Base-by-base conservation (phyloP, 2,113 vertebrate species). In the Conger conger region DNA sequence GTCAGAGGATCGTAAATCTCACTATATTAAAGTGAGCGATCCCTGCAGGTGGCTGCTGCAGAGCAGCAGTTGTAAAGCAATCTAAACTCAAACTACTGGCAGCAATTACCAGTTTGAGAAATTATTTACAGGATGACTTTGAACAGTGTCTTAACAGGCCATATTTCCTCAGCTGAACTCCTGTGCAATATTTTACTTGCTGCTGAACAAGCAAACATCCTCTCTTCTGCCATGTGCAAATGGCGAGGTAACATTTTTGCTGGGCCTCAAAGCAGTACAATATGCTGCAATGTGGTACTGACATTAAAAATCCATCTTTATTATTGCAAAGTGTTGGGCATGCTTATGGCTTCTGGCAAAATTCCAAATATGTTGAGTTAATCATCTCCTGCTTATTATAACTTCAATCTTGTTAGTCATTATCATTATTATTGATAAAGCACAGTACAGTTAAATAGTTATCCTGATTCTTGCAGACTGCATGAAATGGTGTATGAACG, bases 81-180 rank as follows among this genome's bases (percentile, higher is more conserved):
- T 78, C 76, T 78, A 38, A 78, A 20, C 37, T 20, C 9, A 1
- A 7, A 38, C 76, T 78, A 23, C 68, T 73, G 68, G 68, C 13
- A 11, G n/a, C n/a, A 33, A 38, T 38, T 3, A 78, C 23, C 16
- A 38, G 76, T 35, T 78, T 20, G 36, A 78, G 33, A 38, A 78
- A 78, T 78, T 16, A 78, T 78, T 78, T 78, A 78, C 76, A 78
- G 35, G 36, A 38, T 38, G 13, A 78, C 68, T 73, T 73, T 73
- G n/a, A 73, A 73, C 68, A 73, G 68, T n/a, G 13, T 30, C 38
- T 78, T 78, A 23, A 78, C 37, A 37, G 30, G 1, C 76, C 76
- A 73, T 78, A 78, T 78, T 37, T 78, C 37, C 76, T 78, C 36
- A 37, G 16, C 37, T 78, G 76, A 78, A 78, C 35, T 38, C 8